Base-by-base conservation (phyloP, 2,888 invertebrate genomes). In the Nymphalis polychloros region DNA sequence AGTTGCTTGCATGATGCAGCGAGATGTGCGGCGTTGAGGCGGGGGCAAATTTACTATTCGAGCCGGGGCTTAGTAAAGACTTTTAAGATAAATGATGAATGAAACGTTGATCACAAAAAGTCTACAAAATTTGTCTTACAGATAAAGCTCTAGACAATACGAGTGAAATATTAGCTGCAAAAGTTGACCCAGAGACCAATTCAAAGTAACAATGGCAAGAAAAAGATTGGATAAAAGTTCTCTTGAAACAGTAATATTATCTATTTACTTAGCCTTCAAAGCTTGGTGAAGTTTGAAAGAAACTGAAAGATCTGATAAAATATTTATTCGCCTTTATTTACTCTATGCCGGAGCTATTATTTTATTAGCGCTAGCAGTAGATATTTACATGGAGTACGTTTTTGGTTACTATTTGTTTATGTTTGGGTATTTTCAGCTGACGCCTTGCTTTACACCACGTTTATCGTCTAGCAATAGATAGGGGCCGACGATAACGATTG, bases 361-460 rank as follows among this genome's bases (percentile, higher is more conserved):
- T 59, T 59, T 35, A 62, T 69, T 60, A 69, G 52, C 31, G n/a
- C 46, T 19, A 67, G 64, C 61, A 63, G 65, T 69, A 55, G 63
- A 55, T 67, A 50, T 72, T 72, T 70, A 71, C 35, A 69, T 60
- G 67, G 64, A 72, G 59, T 68, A 60, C 67, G 63, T 64, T 71
- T 71, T 60, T 59, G 69, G 69, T 78, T 77, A 77, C 77, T 83
- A 82, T 86, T 87, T 88, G 81, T 87, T 86, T 85, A 79, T 78
- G 77, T 75, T 78, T 73, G 79, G 81, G 75, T 89, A 89, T 89
- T 88, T 88, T 79, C 80, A 86, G 83, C 81, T 69, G 77, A 79
- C 80, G 76, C 82, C 81, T 81, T 84, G 84, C 81, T 86, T 83
- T 82, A 83, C 83, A 84, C 82, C 82, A 82, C 89, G 88, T 89